Conservation (phyloP, 2,113 vertebrate genomes). For the Apteryx mantelli region DNA sequence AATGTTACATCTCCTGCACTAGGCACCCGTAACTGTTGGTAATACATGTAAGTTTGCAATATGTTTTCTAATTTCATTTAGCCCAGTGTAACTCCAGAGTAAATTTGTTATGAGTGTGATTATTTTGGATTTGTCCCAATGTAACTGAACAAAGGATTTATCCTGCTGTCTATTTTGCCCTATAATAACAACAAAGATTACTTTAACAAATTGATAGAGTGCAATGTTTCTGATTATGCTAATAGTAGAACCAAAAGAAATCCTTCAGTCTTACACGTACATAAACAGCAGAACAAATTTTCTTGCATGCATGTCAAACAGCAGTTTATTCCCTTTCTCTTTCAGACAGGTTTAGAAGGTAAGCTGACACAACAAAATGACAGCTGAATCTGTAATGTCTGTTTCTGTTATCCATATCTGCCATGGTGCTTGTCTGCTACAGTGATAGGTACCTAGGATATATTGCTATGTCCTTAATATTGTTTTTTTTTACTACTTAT, state of each 20-base stretch:
- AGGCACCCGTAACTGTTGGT: not conserved
- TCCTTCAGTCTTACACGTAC: constrained; percentile 15
- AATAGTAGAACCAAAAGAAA: constrained; percentile 30
- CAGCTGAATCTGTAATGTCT: not conserved
- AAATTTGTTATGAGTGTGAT: not conserved
- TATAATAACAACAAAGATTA: not conserved
- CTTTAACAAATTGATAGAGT: not conserved
- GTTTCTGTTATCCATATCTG: not conserved
- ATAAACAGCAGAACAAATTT: constrained; percentile 33
- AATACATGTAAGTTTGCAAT: not conserved
- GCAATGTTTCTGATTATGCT: constrained; percentile 44
- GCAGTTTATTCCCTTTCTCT: constrained; percentile 35
- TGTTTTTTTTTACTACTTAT: not conserved
- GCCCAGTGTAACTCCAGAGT: not conserved
- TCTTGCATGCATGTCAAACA: constrained; percentile 30
- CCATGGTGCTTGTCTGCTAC: not conserved
- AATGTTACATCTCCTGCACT: not conserved
- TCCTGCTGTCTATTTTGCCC: not conserved
- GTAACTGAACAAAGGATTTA: not conserved
- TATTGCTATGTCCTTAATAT: not conserved
- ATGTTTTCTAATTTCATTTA: constrained; percentile 21
- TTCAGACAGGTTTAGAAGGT: constrained; percentile 45
- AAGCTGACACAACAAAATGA: constrained; percentile 41
- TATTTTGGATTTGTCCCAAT: not conserved
- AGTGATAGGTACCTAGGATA: not conserved